phyloP scores from a whole-genome alignment of 1,140 invertebrate species.

The Cheumatopsyche charites region DNA sequence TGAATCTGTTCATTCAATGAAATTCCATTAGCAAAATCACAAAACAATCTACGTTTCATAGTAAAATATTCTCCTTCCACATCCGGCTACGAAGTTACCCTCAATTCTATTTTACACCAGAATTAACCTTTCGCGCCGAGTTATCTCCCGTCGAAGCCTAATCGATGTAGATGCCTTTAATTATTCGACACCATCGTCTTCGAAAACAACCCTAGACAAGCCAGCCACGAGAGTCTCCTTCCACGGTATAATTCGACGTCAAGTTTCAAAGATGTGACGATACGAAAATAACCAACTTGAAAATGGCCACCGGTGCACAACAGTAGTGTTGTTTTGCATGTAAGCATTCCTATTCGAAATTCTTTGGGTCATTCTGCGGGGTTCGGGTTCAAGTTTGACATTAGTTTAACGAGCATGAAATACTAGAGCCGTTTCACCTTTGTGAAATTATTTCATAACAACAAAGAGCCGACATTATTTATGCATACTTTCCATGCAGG shows the following conservation, averaged over 20 bases:
- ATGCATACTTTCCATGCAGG: constrained; percentile 26
- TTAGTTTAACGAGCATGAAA: constrained; percentile 44
- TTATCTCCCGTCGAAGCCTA: constrained; percentile 32
- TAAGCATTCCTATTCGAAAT: neutral
- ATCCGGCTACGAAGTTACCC: constrained; percentile 2
- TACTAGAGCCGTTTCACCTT: constrained; percentile 40
- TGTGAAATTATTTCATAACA: constrained; percentile 42
- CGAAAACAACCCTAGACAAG: neutral
- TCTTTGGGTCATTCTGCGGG: constrained; percentile 23
- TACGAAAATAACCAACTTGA: neutral
- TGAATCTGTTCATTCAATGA: too few species aligned
- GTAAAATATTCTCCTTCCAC: too few species aligned
- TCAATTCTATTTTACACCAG: constrained; percentile 45
- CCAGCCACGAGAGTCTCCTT: neutral
- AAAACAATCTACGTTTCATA: too few species aligned
- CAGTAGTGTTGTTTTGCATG: neutral
- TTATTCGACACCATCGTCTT: constrained; percentile 32
- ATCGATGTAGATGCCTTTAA: constrained; percentile 43
- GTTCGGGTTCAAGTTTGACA: constrained; percentile 32
- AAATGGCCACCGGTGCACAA: too few species aligned
- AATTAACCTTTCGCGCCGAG: constrained; percentile 43
- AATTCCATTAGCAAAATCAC: too few species aligned
- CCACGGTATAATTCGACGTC: neutral
- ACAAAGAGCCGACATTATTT: constrained; percentile 31
- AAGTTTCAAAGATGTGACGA: neutral